phyloP scores from a whole-genome alignment of 1,140 invertebrate species.

The Ceratosolen solmsi region DNA sequence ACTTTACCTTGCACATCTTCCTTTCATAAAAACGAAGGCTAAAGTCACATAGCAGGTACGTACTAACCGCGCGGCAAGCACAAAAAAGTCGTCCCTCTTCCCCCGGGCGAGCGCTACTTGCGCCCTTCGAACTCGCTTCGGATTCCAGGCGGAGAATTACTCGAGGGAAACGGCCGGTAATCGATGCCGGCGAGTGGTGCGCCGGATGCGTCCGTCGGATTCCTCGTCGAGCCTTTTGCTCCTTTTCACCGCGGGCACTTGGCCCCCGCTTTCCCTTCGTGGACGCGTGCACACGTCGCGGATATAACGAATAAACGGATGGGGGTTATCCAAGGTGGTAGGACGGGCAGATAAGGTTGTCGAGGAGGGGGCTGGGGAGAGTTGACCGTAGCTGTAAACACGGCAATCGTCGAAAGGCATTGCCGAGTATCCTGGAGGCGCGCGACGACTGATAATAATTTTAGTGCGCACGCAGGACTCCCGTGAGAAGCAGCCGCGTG shows the following conservation, averaged over 20 bases:
- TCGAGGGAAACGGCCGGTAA: slow-evolving; percentile 53
- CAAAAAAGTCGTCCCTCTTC: too few relatives aligned
- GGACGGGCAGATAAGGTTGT: too few relatives aligned
- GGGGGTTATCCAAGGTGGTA: slow-evolving; percentile 22
- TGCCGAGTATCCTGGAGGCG: not conserved
- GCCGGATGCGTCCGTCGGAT: not conserved
- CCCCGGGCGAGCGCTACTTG: not conserved
- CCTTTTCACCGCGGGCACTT: not conserved
- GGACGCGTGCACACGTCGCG: too few relatives aligned
- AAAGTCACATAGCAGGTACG: too few relatives aligned
- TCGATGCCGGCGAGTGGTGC: slow-evolving; percentile 20
- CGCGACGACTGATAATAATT: slow-evolving; percentile 43
- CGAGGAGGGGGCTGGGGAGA: not conserved
- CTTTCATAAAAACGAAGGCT: too few relatives aligned
- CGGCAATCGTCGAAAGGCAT: slow-evolving; percentile 36
- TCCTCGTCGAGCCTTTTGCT: not conserved
- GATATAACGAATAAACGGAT: slow-evolving; percentile 31
- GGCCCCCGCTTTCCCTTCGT: too few relatives aligned
- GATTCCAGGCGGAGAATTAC: slow-evolving; percentile 53
- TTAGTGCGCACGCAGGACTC: slow-evolving; percentile 19
- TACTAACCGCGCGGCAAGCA: too few relatives aligned
- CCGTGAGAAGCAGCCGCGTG: not conserved
- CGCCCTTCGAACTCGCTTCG: slow-evolving; percentile 48
- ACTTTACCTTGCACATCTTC: too few relatives aligned
- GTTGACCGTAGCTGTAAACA: slow-evolving; percentile 23